Evolutionary conservation across 2,888 invertebrate genomes (phyloP), one percentile per base, ranked within the genome.

Genomic region (Yponomeuta malinellus): DNA sequence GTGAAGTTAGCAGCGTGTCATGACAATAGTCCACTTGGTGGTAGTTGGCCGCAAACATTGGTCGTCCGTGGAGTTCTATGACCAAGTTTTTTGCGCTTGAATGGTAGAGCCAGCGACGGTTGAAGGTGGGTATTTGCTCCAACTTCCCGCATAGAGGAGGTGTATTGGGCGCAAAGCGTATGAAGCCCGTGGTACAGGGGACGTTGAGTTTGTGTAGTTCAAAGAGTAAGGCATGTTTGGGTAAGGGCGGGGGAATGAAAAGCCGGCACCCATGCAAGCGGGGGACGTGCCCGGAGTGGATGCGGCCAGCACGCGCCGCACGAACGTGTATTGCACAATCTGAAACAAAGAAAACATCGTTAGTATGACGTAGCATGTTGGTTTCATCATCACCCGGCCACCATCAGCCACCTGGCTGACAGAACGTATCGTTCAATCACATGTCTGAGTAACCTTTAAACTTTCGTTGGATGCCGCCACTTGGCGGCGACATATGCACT

Each of bases 21-120:
- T 95, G 95, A 78, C 96, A 96, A 81, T 94, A 94, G 85, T 96
- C 95, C 72, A 95, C 95, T 77, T 94, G 86, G 79, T 93, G 94
- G 88, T 94, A 95, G 77, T 89, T 90, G 78, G 95, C 92, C 82
- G 94, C 93, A 91, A 95, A 95, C 84, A 94, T 93, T 72, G 95
- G 95, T 82, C 92, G 92, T 73, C 94, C 94, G 78, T 93, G 93
- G 71, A 94, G 85, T 78, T 93, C 93, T 74, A 95, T 81, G 65
- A 90, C 89, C 6, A 93, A 93, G 73, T 87, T 89, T 74, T 92
- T 92, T 48, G 93, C 92, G 71, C 81, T 74, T 1, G 83, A 77
- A 29, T 94, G 93, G 82, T 95, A 95, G 68, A 95, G 86, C 74
- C 84, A 85, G 74, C 91, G 93, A 73, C 95, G 92, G 77, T 94